phyloP scores from a whole-genome alignment of 2,888 invertebrate genomes.

The Cataglyphis cursor region DNA sequence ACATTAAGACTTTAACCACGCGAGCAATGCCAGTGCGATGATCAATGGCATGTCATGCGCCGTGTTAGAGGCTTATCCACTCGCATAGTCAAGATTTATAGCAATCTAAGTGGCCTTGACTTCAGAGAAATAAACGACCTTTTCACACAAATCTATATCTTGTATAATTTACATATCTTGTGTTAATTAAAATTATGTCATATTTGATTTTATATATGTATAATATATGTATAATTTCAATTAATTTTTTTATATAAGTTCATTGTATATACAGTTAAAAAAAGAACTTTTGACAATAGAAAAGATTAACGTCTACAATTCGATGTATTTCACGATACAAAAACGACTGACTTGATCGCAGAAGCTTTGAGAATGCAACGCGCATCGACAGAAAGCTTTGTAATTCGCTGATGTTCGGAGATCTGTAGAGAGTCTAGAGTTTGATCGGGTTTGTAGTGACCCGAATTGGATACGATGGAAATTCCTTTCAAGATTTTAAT shows the following conservation, averaged over 20 bases:
- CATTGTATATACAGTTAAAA: neutral
- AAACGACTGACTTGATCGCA: constrained; percentile 32
- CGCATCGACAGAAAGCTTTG: constrained; percentile 62
- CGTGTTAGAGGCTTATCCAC: constrained; percentile 54
- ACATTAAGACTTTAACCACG: constrained; percentile 54
- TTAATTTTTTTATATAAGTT: too few species aligned
- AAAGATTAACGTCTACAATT: constrained; percentile 9
- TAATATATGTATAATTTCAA: neutral
- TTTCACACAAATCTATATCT: neutral
- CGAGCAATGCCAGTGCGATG: constrained; percentile 49
- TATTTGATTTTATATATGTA: neutral
- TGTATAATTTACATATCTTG: neutral
- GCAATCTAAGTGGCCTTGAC: constrained; percentile 53
- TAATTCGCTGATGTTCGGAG: constrained; percentile 54
- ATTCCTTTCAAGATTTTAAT: constrained; percentile 64
- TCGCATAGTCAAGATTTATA: constrained; percentile 57
- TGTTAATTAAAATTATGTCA: neutral
- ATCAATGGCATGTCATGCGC: constrained; percentile 64
- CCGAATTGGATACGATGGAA: constrained; percentile 59
- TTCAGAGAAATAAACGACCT: constrained; percentile 26
- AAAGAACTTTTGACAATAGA: neutral
- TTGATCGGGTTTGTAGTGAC: constrained; percentile 64
- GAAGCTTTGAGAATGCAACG: constrained; percentile 49
- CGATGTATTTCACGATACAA: neutral
- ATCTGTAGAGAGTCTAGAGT: constrained; percentile 54